Percentiles rank a stretch among this genome's conserved stretches.
These are phyloP conservation scores for Tineola bisselliella DNA, from an alignment of 2,888 invertebrate species.

Conservation along the genomic window DNA sequence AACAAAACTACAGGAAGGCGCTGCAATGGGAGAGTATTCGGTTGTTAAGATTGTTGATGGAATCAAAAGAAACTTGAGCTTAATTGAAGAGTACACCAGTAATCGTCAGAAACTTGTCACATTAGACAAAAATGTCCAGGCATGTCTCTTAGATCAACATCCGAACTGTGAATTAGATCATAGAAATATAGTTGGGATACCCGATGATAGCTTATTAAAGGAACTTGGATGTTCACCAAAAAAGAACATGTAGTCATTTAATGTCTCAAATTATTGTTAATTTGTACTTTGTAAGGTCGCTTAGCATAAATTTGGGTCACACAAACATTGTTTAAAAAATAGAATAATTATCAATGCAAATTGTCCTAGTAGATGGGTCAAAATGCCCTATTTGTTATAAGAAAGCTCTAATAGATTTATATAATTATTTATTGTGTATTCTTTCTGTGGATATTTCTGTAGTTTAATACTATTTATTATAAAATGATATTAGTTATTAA, in stretches of 20 bases:
- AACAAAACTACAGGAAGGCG: conserved; percentile 55
- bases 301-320: background rate
- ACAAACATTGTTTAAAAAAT: background rate
- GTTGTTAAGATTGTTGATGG: conserved; percentile 57
- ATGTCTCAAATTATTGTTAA: background rate
- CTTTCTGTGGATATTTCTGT: background rate
- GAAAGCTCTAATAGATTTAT: background rate
- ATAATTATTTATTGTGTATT: background rate
- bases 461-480: background rate
- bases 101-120: conserved; percentile 43
- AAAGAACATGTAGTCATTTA: conserved; percentile 42
- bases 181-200: conserved; percentile 31
- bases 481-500: background rate
- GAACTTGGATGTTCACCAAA: conserved; percentile 28
- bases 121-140: conserved; percentile 54
- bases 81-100: conserved; percentile 54
- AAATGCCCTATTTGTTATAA: background rate
- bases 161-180: conserved; percentile 38
- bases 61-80: conserved; percentile 52
- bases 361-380: background rate
- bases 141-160: conserved; percentile 46
- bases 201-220: conserved; percentile 29
- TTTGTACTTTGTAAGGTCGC: background rate
- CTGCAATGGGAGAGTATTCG: conserved; percentile 61
- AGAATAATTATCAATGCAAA: background rate